Evolutionary conservation across 2,888 invertebrate genomes (phyloP).

Genomic region (Xanthostigma xanthostigma): DNA sequence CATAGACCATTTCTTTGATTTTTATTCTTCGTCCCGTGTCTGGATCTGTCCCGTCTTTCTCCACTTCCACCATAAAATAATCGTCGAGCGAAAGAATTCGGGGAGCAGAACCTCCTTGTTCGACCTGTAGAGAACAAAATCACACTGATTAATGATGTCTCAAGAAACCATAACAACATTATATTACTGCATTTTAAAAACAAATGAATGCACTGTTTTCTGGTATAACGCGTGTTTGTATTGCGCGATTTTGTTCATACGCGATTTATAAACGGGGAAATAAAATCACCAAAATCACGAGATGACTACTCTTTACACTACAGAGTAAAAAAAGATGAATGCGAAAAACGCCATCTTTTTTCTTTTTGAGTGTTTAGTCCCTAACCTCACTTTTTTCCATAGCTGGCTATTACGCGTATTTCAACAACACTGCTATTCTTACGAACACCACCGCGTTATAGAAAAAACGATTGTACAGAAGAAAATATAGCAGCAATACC

Average conservation of each 20-base stretch:
- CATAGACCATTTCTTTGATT: constrained; percentile 66
- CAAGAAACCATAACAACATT: background rate
- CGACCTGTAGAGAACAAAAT: constrained; percentile 31
- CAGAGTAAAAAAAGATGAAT: no score
- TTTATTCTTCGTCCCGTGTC: constrained; percentile 56
- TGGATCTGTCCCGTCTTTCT: constrained; percentile 52
- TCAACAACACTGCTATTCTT: background rate
- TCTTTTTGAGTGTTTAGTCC: background rate
- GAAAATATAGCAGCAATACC: constrained; percentile 25
- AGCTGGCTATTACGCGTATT: constrained; percentile 4
- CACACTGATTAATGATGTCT: background rate
- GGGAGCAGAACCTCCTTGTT: constrained; percentile 77
- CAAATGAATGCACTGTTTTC: background rate
- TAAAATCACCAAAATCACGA: no score
- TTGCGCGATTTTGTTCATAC: no score
- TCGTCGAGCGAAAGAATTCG: constrained; percentile 88
- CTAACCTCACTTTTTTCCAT: background rate
- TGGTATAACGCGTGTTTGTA: background rate
- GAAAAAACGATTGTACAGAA: background rate
- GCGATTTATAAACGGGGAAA: no score
- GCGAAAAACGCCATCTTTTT: no score
- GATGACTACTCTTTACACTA: no score
- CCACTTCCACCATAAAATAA: constrained; percentile 83
- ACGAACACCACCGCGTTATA: background rate
- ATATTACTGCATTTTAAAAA: background rate